Percentiles rank a stretch among this genome's conserved stretches.
These are phyloP conservation scores for Cynocephalus volans DNA, from an alignment of 2,113 vertebrate genomes.

Conservation along the genomic window DNA sequence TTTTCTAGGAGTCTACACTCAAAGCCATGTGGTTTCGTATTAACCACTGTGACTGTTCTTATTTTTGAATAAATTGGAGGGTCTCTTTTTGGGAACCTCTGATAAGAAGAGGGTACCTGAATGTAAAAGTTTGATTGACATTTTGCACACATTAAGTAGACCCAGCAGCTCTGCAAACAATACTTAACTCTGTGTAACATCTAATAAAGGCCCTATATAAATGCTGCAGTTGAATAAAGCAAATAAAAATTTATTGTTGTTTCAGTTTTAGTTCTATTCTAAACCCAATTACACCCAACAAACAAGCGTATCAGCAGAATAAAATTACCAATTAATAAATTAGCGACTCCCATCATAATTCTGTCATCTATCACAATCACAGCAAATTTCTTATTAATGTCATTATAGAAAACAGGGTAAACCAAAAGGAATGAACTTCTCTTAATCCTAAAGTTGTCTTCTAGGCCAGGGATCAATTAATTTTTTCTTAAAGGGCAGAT, in stretches of 20 bases:
- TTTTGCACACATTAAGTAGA: background rate
- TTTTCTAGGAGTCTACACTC: background rate
- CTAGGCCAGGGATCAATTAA: background rate
- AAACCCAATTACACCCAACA: background rate
- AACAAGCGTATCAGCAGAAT: background rate
- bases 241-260: background rate
- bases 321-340: background rate
- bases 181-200: background rate
- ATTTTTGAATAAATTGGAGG: background rate
- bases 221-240: background rate
- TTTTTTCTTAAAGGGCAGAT: background rate
- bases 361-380: background rate
- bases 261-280: background rate
- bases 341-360: background rate
- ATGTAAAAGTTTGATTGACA: background rate
- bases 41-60: background rate
- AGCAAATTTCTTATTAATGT: conserved; percentile 12
- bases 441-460: background rate
- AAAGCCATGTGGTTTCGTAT: background rate
- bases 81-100: background rate
- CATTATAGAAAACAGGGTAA: background rate
- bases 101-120: background rate
- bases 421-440: background rate
- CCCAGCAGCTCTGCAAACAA: background rate
- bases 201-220: background rate